These are phyloP conservation scores for Polypterus bichir DNA, from an alignment of 2,113 vertebrate genomes.

Conservation along the genomic window DNA sequence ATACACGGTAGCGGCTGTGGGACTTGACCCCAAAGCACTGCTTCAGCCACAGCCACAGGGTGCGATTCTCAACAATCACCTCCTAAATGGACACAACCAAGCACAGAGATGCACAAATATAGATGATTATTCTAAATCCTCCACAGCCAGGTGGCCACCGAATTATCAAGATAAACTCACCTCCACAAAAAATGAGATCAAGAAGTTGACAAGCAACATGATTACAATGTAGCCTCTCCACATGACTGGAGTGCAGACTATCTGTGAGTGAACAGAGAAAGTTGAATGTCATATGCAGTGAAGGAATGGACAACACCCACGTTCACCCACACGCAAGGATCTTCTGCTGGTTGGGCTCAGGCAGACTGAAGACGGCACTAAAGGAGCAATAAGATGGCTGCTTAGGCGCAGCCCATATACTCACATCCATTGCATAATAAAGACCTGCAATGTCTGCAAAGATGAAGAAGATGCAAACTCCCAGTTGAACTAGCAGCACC, in stretches of 20 bases:
- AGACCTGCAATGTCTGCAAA: slow-evolving; percentile 51
- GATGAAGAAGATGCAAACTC: slow-evolving; percentile 49
- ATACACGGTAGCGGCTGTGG: not conserved
- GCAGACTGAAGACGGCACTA: not conserved
- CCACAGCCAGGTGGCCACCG: not conserved
- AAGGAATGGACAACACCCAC: too few species aligned
- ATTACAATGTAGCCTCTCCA: not conserved
- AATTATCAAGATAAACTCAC: not conserved
- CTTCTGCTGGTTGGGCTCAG: not conserved
- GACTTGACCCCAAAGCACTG: not conserved
- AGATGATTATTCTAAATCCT: not conserved
- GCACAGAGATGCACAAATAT: not conserved
- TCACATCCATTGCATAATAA: slow-evolving; percentile 51
- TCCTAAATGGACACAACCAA: not conserved
- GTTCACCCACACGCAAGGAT: too few species aligned
- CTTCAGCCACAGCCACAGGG: not conserved
- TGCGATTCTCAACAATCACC: not conserved
- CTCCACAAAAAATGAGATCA: not conserved
- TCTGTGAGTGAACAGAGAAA: not conserved
- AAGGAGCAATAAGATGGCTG: not conserved
- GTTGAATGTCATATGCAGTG: too few species aligned
- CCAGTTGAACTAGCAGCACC: slow-evolving; percentile 42
- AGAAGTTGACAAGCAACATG: not conserved
- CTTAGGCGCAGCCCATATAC: slow-evolving; percentile 19
- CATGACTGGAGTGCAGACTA: not conserved